Conservation (phyloP, 2,888 invertebrate species). For the Glyphotaelius pellucidus region DNA sequence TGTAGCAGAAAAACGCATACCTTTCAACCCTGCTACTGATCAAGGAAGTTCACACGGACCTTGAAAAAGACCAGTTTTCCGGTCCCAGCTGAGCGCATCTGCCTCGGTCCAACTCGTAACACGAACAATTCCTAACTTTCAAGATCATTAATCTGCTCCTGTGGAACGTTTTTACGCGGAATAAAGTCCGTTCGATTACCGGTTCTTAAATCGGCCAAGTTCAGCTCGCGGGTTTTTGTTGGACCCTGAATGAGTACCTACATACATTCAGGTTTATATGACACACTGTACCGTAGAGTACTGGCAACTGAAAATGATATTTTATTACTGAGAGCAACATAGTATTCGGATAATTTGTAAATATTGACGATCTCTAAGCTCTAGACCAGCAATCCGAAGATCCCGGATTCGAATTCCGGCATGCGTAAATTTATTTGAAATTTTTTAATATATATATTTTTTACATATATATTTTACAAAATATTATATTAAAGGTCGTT, state of each 20-base stretch:
- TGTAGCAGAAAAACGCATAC: no score
- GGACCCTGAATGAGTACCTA: background rate
- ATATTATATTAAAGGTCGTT: no score
- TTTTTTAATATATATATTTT: no score
- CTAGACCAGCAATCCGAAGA: no score
- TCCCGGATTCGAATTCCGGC: no score
- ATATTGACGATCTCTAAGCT: no score
- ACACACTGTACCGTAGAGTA: background rate
- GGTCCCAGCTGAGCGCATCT: background rate
- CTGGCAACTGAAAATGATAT: background rate
- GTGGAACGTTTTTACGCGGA: background rate
- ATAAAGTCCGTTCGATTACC: conserved; percentile 28
- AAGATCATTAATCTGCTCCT: background rate
- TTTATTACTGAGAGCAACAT: background rate
- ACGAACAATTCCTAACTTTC: background rate
- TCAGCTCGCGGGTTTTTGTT: conserved; percentile 23
- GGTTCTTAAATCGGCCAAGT: conserved; percentile 53
- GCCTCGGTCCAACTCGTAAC: conserved; percentile 16
- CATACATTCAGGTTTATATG: conserved; percentile 4
- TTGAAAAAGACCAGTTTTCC: conserved; percentile 33
- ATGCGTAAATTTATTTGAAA: no score
- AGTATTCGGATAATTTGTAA: background rate
- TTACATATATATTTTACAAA: no score
- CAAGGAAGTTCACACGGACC: conserved; percentile 37
- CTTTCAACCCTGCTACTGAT: background rate